A percentile compares a stretch with the other conserved stretches of the same genome.
Conservation (phyloP, 2,113 vertebrate species). For the Hylia prasina region DNA sequence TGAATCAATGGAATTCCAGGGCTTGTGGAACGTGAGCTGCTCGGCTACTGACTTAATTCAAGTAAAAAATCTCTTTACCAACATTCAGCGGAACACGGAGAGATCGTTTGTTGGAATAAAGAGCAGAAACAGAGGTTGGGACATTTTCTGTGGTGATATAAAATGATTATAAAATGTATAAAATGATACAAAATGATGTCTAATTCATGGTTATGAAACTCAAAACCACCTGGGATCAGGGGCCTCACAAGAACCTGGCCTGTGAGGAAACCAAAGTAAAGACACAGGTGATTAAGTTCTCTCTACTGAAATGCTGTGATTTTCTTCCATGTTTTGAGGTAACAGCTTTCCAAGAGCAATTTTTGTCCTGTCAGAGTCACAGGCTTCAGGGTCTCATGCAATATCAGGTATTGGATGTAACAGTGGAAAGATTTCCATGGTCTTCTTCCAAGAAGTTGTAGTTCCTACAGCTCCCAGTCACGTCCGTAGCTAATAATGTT, state of each 20-base stretch:
- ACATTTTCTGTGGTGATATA: not conserved
- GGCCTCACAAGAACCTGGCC: not conserved
- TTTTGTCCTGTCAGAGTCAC: not conserved
- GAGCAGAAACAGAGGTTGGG: not conserved
- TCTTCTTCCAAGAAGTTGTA: not conserved
- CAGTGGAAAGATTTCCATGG: not conserved
- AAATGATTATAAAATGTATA: not conserved
- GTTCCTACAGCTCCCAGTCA: not conserved
- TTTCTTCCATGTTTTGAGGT: not conserved
- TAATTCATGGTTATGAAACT: not conserved
- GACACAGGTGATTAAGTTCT: not conserved
- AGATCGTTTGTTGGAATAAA: not conserved
- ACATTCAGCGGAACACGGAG: not conserved
- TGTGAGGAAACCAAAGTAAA: not conserved
- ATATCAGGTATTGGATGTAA: not conserved
- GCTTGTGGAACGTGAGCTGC: not conserved
- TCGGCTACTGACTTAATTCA: not conserved
- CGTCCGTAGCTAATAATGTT: not conserved
- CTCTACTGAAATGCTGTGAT: not conserved
- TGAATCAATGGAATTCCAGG: too few species aligned
- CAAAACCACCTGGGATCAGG: not conserved
- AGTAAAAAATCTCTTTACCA: not conserved
- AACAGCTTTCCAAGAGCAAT: not conserved
- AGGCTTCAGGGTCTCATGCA: not conserved
- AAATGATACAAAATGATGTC: not conserved